A percentile compares a stretch with the other conserved stretches of the same genome.
These are phyloP conservation scores for Dendrolimus houi DNA, from an alignment of 2,888 invertebrate genomes.

Conservation along the genomic window DNA sequence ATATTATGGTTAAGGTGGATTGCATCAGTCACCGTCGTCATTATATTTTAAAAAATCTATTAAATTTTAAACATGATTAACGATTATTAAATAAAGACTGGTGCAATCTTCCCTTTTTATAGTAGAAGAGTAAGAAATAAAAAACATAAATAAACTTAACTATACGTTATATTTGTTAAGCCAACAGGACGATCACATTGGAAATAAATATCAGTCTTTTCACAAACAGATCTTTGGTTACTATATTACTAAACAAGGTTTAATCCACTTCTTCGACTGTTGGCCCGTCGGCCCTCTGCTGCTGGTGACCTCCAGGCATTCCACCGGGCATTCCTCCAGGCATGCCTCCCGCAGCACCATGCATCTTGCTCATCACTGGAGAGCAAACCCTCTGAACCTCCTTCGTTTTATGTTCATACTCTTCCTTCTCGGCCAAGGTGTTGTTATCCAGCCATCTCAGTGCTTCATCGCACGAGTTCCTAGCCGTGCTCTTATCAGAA, in stretches of 20 bases:
- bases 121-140: background rate
- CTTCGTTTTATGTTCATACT: constrained; percentile 77
- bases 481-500: constrained; percentile 75
- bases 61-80: too few species aligned
- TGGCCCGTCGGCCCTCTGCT: constrained; percentile 28
- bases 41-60: too few species aligned
- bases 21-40: too few species aligned
- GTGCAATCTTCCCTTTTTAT: too few species aligned
- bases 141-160: background rate
- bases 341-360: constrained; percentile 69
- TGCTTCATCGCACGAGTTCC: constrained; percentile 74
- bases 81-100: too few species aligned
- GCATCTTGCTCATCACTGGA: constrained; percentile 76
- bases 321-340: constrained; percentile 15
- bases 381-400: constrained; percentile 76
- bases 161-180: constrained; percentile 12
- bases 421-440: constrained; percentile 79
- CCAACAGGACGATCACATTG: background rate
- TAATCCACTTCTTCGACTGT: constrained; percentile 52
- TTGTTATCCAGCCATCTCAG: constrained; percentile 84
- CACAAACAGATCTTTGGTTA: constrained; percentile 2
- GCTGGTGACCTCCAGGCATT: constrained; percentile 15
- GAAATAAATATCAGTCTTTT: constrained; percentile 4
- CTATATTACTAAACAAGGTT: constrained; percentile 3
- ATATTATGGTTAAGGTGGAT: too few species aligned